Conservation (phyloP, 2,888 invertebrate species). For the Thyatira batis region DNA sequence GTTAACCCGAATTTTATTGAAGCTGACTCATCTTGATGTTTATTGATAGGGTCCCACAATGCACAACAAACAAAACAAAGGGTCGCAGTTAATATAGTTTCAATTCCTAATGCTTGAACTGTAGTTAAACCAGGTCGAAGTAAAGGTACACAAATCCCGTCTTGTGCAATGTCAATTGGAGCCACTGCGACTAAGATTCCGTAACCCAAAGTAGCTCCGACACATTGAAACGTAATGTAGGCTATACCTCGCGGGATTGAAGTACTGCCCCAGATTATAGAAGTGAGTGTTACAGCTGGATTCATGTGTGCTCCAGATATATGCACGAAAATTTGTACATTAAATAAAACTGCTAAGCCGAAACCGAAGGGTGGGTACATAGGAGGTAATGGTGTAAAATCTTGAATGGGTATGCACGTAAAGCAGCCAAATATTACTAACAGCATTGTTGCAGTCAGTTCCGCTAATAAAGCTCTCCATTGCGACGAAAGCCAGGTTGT, state of each 20-base stretch:
- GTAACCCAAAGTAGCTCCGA: constrained; percentile 87
- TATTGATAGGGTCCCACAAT: constrained; percentile 88
- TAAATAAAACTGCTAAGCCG: constrained; percentile 86
- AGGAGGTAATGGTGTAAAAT: constrained; percentile 57
- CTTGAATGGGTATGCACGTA: constrained; percentile 81
- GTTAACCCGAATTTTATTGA: constrained; percentile 87
- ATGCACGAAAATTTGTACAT: constrained; percentile 89
- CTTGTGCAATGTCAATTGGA: constrained; percentile 56
- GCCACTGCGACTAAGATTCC: constrained; percentile 82
- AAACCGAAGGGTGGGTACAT: constrained; percentile 83
- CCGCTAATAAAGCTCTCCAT: constrained; percentile 74
- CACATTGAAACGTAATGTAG: constrained; percentile 85
- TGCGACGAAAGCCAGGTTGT: constrained; percentile 41
- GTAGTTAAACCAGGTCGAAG: constrained; percentile 72
- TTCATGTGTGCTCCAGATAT: constrained; percentile 91
- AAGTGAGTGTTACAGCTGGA: constrained; percentile 87
- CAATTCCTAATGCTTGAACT: constrained; percentile 83
- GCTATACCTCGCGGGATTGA: constrained; percentile 80
- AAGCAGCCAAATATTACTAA: constrained; percentile 90
- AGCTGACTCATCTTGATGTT: constrained; percentile 83
- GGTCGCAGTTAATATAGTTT: constrained; percentile 84
- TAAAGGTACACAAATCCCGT: constrained; percentile 84
- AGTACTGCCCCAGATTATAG: constrained; percentile 82
- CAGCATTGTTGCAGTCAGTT: constrained; percentile 85
- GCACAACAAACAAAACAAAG: constrained; percentile 86